Base-by-base conservation (phyloP, 2,888 invertebrate species). In the Stenolophus ochropezus region DNA sequence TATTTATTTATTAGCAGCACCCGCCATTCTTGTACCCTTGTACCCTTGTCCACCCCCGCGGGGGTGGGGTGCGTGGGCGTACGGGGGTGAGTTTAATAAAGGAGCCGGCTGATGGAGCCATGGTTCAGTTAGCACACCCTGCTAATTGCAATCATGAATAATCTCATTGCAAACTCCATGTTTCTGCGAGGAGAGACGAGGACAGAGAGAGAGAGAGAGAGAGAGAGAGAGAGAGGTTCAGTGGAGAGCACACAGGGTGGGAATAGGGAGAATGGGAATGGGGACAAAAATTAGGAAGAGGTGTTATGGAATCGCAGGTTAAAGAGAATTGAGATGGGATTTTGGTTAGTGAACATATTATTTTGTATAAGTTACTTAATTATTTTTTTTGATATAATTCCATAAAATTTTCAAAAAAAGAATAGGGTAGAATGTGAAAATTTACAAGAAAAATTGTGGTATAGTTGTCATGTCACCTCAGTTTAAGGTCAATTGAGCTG, bases 111-210 rank as follows among this genome's bases (percentile, higher is more conserved):
- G 80, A 79, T 79, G 79, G 79, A 79, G 79, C 73, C 80, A 80
- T 80, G 80, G 80, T 80, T 80, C 80, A 80, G 80, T 80, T 80
- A 80, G 73, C 80, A 80, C 80, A 80, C 80, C 80, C 81, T 75
- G 75, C 81, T 81, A 81, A 81, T 81, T 81, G 81, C 81, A 81
- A 81, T 81, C 81, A 81, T 81, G 81, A 81, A 81, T 81, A 81
- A 81, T 81, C 81, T 75, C 81, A 81, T 81, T 75, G 81, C 51
- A 81, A 81, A 75, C 75, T 75, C 75, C 49, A 42, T 18, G 73
- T 73, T 73, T 73, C 73, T 73, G 49, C 23, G 5, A 21, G 33
- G 20, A 25, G 42, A 11, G 20, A 14, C 21, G 4, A 61, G 25
- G 61, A 61, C 33, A 42, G 65, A 27, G 61, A n/a, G 25, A 20